phyloP scores from a whole-genome alignment of 2,113 vertebrate species.

The Oryzias javanicus region DNA sequence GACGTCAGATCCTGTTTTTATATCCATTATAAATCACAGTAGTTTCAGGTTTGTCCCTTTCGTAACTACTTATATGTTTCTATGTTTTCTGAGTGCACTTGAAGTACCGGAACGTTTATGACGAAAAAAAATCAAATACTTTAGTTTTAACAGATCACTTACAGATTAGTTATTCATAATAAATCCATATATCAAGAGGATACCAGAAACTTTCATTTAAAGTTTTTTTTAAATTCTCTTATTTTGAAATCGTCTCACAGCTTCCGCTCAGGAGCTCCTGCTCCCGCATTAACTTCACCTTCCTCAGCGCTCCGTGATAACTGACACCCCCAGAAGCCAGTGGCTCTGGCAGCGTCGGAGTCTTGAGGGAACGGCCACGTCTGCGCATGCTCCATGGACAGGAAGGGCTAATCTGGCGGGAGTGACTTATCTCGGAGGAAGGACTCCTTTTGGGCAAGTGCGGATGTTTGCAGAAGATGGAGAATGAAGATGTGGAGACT shows the following conservation, averaged over 20 bases:
- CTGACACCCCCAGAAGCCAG: conserved; percentile 33
- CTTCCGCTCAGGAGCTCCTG: not conserved
- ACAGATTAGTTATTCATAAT: too few relatives aligned
- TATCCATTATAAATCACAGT: too few relatives aligned
- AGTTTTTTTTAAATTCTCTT: not conserved
- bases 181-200: too few relatives aligned
- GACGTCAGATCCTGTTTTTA: too few relatives aligned
- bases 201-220: not conserved
- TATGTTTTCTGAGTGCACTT: too few relatives aligned
- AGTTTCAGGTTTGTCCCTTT: too few relatives aligned
- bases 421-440: conserved; percentile 6
- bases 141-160: too few relatives aligned
- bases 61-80: too few relatives aligned
- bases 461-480: not conserved
- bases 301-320: conserved; percentile 1
- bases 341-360: not conserved
- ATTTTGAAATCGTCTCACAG: conserved; percentile 6
- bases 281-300: not conserved
- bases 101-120: too few relatives aligned
- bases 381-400: conserved; percentile 26
- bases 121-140: too few relatives aligned
- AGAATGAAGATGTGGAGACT: conserved; percentile 1
- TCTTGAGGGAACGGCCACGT: not conserved
- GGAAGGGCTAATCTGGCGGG: accelerated
- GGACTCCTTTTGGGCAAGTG: conserved; percentile 25